Percentiles rank a stretch among this genome's conserved stretches.
phyloP scores from a whole-genome alignment of 2,113 vertebrate species.

The Microcebus jonahi region DNA sequence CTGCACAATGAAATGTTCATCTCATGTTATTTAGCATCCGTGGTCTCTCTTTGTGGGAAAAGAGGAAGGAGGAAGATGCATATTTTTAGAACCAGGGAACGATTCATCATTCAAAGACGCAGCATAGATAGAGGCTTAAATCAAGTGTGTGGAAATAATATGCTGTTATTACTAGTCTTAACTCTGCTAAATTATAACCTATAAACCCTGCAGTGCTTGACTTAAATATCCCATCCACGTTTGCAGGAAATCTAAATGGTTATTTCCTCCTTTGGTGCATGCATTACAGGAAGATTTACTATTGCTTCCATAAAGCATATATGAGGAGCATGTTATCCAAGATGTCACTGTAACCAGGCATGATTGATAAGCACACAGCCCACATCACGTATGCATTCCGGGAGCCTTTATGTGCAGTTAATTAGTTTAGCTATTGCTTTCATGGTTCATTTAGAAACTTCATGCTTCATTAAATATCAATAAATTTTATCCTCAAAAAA shows the following conservation, averaged over 20 bases:
- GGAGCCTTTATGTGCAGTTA: slow-evolving; percentile 89
- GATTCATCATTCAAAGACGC: slow-evolving; percentile 67
- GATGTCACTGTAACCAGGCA: slow-evolving; percentile 81
- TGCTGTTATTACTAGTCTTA: slow-evolving; percentile 65
- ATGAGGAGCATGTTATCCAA: slow-evolving; percentile 63
- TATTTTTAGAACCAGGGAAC: slow-evolving; percentile 65
- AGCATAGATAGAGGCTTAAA: slow-evolving; percentile 62
- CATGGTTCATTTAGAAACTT: slow-evolving; percentile 87
- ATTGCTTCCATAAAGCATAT: slow-evolving; percentile 60
- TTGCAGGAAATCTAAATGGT: slow-evolving; percentile 71
- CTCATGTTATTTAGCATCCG: neutral
- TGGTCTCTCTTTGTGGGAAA: neutral
- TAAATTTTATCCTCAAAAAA: slow-evolving; percentile 84
- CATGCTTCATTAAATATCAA: slow-evolving; percentile 91
- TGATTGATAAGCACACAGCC: slow-evolving; percentile 80
- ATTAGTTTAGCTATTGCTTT: slow-evolving; percentile 89
- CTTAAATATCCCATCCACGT: slow-evolving; percentile 65
- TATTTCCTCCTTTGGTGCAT: slow-evolving; percentile 64
- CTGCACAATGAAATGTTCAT: slow-evolving; percentile 29
- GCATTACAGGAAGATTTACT: slow-evolving; percentile 63
- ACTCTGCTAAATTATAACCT: slow-evolving; percentile 76
- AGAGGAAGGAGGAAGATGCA: neutral
- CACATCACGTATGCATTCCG: slow-evolving; percentile 80
- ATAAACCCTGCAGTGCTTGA: slow-evolving; percentile 70
- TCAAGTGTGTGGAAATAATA: slow-evolving; percentile 72